Base-by-base conservation (phyloP, 2,888 invertebrate species). In the Trissolcus brochymenae region DNA sequence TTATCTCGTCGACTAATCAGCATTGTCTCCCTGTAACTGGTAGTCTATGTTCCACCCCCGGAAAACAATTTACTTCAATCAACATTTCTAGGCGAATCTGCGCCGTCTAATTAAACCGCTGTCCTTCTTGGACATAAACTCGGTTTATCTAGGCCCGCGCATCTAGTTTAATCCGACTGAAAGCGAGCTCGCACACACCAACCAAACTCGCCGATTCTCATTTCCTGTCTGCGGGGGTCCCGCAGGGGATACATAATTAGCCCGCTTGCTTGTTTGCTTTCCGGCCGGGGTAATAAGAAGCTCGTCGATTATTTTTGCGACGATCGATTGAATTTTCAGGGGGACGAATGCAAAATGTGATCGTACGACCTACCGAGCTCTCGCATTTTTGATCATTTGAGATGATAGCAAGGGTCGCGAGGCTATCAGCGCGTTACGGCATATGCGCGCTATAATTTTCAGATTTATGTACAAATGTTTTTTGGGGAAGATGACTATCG, bases 1-100 rank as follows among this genome's bases (percentile, higher is more conserved):
- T 66, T 86, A 86, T 87, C 87, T 82, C 78, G 67, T 65, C 76
- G 74, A 70, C 83, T 84, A 86, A 87, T 88, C 88, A 84, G 88
- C 87, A 88, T 88, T 88, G 88, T 88, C 86, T 82, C 76, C 82
- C 79, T 65, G 35, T 35, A 35, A 35, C 35, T 35, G 35, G 35
- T 35, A 35, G 35, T 35, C 35, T 35, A 35, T 35, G 74, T 74
- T 78, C 79, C 62, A 66, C 78, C 79, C 74, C 75, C 79, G 74
- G 86, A 86, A 87, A 88, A 89, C 89, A 88, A 89, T 89, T 89
- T 89, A 88, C 88, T 87, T 88, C 89, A 88, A 89, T 89, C 88
- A 89, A 88, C 88, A 87, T 88, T 87, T 87, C 86, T 83, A 85
- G 84, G 83, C 84, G 83, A 87, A 86, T 85, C 87, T 82, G 85